Evolutionary conservation across 2,797 vertebrate species (phyloP).

Genomic region (Harpagifer antarcticus): DNA sequence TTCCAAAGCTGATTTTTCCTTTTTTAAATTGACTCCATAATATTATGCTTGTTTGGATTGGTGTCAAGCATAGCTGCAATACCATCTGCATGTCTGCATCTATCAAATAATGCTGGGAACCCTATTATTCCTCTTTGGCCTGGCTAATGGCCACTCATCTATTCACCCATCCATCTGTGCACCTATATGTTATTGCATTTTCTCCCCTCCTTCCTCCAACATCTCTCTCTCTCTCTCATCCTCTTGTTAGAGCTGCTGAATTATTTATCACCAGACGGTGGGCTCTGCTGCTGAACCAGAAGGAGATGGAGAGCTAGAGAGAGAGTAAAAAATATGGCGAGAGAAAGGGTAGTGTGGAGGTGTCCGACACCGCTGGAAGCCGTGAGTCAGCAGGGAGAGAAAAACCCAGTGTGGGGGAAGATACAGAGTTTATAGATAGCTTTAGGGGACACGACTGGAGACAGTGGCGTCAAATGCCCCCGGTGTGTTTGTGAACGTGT

Average conservation of each 20-base stretch:
- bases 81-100: conserved; percentile 43
- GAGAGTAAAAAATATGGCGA: conserved; percentile 24
- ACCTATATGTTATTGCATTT: conserved; percentile 47
- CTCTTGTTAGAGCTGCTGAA: conserved; percentile 68
- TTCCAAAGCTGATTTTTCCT: neutral
- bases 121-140: conserved; percentile 16
- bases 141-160: conserved; percentile 27
- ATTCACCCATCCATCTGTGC: conserved; percentile 58
- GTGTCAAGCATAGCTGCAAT: neutral
- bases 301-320: conserved; percentile 37
- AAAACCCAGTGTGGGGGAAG: conserved; percentile 54
- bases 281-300: conserved; percentile 57
- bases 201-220: conserved; percentile 25
- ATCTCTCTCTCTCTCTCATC: conserved; percentile 30
- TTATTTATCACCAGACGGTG: conserved; percentile 76
- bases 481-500: conserved; percentile 29
- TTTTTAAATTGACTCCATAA: neutral
- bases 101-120: conserved; percentile 52
- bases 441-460: conserved; percentile 55
- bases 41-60: conserved; percentile 17
- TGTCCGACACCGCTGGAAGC: conserved; percentile 51
- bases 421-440: conserved; percentile 56
- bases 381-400: conserved; percentile 75
- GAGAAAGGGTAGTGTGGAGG: conserved; percentile 48
- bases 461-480: conserved; percentile 53